These are phyloP conservation scores for Drosophila demipolita DNA, from an alignment of 2,888 invertebrate genomes.

Conservation along the genomic window DNA sequence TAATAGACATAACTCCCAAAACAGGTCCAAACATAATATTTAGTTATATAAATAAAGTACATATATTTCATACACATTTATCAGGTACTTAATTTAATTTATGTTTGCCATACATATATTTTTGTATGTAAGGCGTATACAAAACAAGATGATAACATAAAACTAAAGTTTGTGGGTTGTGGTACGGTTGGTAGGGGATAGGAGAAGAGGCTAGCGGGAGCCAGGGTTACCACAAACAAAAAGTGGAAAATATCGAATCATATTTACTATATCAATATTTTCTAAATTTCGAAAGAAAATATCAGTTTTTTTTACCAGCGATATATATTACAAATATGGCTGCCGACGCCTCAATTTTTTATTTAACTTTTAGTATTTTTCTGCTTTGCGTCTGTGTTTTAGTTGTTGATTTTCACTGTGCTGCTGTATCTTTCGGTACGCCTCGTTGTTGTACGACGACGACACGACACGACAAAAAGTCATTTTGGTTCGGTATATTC, in stretches of 20 bases:
- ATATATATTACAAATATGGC: slow-evolving; percentile 49
- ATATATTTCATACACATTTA: slow-evolving; percentile 7
- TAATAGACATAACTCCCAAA: slow-evolving; percentile 55
- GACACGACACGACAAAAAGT: slow-evolving; percentile 28
- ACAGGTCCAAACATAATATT: slow-evolving; percentile 26
- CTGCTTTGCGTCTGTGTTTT: slow-evolving; percentile 54
- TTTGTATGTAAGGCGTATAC: slow-evolving; percentile 13
- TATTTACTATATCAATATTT: not conserved
- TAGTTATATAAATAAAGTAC: not conserved
- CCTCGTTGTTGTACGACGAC: slow-evolving; percentile 44
- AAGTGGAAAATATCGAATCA: not conserved
- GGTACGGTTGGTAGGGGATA: not conserved
- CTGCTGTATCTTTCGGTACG: slow-evolving; percentile 72
- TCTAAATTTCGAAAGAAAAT: slow-evolving; percentile 20
- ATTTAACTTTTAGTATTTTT: slow-evolving; percentile 1
- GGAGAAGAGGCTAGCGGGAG: not conserved
- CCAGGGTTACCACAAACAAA: not conserved
- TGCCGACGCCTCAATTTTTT: slow-evolving; percentile 50
- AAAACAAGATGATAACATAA: slow-evolving; percentile 16
- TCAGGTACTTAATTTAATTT: slow-evolving; percentile 20
- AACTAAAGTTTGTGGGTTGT: not conserved
- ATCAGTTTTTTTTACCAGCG: slow-evolving; percentile 35
- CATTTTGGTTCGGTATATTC: slow-evolving; percentile 33
- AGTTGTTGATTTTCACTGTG: slow-evolving; percentile 63
- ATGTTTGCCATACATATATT: slow-evolving; percentile 20